Conservation (phyloP, 1,140 invertebrate genomes). For the Leptinotarsa defecta region DNA sequence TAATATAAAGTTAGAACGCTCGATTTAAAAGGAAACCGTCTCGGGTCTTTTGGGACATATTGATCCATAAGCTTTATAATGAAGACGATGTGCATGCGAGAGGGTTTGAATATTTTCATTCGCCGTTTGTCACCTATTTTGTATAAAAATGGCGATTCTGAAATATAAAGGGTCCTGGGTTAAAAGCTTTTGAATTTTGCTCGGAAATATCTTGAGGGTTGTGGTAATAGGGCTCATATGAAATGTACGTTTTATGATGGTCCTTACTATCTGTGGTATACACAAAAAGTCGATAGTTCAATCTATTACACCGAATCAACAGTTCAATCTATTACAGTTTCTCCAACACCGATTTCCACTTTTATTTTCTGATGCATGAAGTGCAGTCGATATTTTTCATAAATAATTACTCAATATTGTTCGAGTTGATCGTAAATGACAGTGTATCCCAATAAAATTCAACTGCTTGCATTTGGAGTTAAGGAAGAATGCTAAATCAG, state of each 20-base stretch:
- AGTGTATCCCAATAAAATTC: too few species aligned
- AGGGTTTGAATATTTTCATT: not conserved
- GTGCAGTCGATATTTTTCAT: too few species aligned
- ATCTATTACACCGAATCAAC: too few species aligned
- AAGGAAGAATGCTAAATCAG: too few species aligned
- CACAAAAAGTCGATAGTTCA: too few species aligned
- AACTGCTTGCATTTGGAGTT: too few species aligned
- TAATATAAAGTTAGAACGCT: constrained; percentile 1
- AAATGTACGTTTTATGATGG: not conserved
- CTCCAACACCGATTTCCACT: too few species aligned
- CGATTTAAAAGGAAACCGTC: not conserved
- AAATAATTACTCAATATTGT: too few species aligned
- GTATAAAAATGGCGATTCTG: not conserved
- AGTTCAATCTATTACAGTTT: too few species aligned
- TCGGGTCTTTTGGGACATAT: not conserved
- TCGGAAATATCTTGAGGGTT: not conserved
- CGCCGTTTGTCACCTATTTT: not conserved
- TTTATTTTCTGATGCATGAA: too few species aligned
- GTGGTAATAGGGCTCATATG: not conserved
- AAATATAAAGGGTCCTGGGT: not conserved
- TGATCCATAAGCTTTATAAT: not conserved
- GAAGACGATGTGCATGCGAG: not conserved
- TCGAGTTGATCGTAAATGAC: too few species aligned
- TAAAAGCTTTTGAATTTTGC: not conserved
- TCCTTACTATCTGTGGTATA: too few species aligned